These are phyloP conservation scores for Apomyelois bistriatella DNA, from an alignment of 2,888 invertebrate genomes.

Conservation along the genomic window DNA sequence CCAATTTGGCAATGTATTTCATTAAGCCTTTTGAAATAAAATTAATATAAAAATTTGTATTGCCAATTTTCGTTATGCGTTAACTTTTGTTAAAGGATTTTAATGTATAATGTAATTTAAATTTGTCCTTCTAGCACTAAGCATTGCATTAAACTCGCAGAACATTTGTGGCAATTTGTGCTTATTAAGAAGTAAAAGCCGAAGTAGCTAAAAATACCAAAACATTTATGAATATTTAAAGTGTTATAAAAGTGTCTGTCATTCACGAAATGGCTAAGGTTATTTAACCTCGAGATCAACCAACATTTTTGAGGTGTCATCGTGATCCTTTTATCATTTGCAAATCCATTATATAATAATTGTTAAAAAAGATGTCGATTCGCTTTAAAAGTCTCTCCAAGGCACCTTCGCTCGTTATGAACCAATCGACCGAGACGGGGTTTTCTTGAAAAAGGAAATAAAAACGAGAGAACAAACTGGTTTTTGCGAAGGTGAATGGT, in stretches of 20 bases:
- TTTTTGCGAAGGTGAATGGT: slow-evolving; percentile 12
- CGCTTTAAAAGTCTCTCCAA: not conserved
- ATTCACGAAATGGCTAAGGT: no score
- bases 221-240: no score
- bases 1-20: not conserved
- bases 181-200: no score
- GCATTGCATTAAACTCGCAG: no score
- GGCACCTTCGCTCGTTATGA: slow-evolving; percentile 16
- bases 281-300: not conserved
- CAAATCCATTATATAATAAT: not conserved
- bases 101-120: no score
- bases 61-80: not conserved
- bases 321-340: not conserved
- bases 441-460: slow-evolving; percentile 19
- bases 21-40: not conserved
- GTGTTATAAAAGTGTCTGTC: no score
- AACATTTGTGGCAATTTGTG: no score
- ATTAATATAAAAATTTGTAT: not conserved
- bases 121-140: no score
- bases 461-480: slow-evolving; percentile 14
- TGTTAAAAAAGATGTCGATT: slow-evolving; percentile 5
- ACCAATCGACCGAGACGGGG: slow-evolving; percentile 16
- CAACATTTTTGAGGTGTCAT: not conserved
- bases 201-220: no score
- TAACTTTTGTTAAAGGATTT: no score